These are phyloP conservation scores for Tinamus guttatus DNA, from an alignment of 2,113 vertebrate species.

Conservation along the genomic window DNA sequence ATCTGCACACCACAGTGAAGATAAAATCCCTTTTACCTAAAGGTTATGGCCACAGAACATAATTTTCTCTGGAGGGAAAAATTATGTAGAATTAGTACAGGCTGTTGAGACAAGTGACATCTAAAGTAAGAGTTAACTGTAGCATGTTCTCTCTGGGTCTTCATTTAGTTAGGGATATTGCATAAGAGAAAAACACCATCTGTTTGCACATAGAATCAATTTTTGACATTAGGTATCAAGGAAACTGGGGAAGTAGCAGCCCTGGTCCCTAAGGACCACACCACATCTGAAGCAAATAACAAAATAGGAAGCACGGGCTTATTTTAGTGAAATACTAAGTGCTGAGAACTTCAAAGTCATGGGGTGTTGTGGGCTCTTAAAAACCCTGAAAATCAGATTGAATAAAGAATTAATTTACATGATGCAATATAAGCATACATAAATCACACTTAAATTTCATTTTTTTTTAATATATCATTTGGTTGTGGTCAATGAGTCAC, in stretches of 20 bases:
- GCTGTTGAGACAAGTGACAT: neutral
- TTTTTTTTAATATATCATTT: neutral
- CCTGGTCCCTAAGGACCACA: neutral
- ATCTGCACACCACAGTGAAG: constrained; percentile 30
- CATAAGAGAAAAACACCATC: neutral
- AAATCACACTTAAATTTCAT: neutral
- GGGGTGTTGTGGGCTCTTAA: neutral
- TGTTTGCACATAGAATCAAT: constrained; percentile 58
- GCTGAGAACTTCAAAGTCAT: neutral
- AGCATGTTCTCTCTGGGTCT: neutral
- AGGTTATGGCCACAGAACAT: constrained; percentile 42
- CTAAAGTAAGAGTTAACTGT: neutral
- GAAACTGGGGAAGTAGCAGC: constrained; percentile 7
- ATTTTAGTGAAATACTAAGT: neutral
- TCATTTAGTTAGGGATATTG: neutral
- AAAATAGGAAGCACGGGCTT: neutral
- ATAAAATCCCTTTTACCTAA: constrained; percentile 55
- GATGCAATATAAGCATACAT: neutral
- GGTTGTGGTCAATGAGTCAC: neutral
- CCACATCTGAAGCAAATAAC: neutral
- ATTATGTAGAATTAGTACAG: neutral
- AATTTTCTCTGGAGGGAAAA: constrained; percentile 41
- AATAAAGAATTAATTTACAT: constrained; percentile 3
- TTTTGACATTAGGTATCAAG: constrained; percentile 27
- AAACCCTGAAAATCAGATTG: neutral